These are phyloP conservation scores for Papio anubis DNA, from an alignment of 2,113 vertebrate species.

Conservation along the genomic window DNA sequence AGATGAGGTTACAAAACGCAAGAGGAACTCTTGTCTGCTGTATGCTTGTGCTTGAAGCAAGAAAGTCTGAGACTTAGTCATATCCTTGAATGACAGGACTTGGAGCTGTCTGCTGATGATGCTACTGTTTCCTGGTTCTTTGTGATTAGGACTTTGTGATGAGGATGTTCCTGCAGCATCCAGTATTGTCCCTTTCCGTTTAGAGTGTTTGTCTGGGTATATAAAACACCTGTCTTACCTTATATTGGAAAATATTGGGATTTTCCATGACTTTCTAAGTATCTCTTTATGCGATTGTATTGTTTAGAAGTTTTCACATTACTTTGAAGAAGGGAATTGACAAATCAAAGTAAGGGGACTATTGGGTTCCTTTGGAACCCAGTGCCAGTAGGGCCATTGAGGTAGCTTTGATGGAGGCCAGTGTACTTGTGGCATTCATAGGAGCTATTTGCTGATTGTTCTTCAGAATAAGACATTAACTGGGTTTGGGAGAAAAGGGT, in stretches of 20 bases:
- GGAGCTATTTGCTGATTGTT: background rate
- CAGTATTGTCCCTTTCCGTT: background rate
- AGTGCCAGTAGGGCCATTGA: background rate
- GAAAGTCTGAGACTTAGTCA: background rate
- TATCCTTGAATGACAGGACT: background rate
- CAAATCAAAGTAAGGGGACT: background rate
- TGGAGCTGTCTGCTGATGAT: background rate
- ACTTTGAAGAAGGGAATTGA: slow-evolving; percentile 37
- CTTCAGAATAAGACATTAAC: background rate
- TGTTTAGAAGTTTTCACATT: slow-evolving; percentile 15
- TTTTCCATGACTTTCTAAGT: background rate
- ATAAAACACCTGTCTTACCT: background rate
- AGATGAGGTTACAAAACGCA: background rate
- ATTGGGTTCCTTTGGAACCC: background rate
- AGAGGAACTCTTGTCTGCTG: background rate
- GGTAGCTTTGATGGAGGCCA: background rate
- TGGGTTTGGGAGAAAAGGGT: background rate
- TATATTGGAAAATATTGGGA: background rate
- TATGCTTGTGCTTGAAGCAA: background rate
- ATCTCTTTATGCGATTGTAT: background rate
- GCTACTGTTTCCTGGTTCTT: background rate
- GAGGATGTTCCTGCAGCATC: background rate
- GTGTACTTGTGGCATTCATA: background rate
- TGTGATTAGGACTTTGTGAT: background rate
- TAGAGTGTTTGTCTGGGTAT: background rate